Percentiles rank a stretch among this genome's conserved stretches.
These are phyloP conservation scores for Sipha flava DNA, from an alignment of 1,140 invertebrate genomes.

Conservation along the genomic window DNA sequence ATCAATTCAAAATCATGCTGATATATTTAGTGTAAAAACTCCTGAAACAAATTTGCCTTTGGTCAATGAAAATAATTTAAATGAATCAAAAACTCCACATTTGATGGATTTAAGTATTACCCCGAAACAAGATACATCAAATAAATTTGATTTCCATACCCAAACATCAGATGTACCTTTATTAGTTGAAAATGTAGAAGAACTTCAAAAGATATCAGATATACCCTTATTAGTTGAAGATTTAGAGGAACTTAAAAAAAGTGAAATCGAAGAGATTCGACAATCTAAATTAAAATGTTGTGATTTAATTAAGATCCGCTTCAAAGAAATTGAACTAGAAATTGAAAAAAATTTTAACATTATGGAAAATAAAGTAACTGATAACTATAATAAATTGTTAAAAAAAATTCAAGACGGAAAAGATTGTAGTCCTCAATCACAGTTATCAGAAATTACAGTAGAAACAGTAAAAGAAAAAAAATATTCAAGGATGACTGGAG, in stretches of 20 bases:
- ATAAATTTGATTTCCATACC: not conserved
- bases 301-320: not conserved
- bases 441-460: not conserved
- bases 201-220: not conserved
- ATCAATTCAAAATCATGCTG: not conserved
- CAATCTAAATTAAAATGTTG: not conserved
- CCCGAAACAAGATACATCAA: not conserved
- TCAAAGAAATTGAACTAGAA: slow-evolving; percentile 22
- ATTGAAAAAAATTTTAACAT: slow-evolving; percentile 1
- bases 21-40: not conserved
- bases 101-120: not conserved
- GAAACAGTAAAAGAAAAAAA: slow-evolving; percentile 13
- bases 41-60: not conserved
- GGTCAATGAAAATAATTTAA: not conserved
- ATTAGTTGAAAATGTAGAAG: not conserved
- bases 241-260: not conserved
- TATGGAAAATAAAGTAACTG: slow-evolving; percentile 7
- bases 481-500: slow-evolving; percentile 21
- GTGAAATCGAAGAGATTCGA: not conserved
- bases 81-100: not conserved
- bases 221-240: not conserved
- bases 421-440: not conserved
- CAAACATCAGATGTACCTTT: not conserved
- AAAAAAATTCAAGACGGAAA: not conserved
- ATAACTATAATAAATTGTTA: slow-evolving; percentile 1